phyloP scores from a whole-genome alignment of 1,140 invertebrate genomes.

The Brachystomella parvula region DNA sequence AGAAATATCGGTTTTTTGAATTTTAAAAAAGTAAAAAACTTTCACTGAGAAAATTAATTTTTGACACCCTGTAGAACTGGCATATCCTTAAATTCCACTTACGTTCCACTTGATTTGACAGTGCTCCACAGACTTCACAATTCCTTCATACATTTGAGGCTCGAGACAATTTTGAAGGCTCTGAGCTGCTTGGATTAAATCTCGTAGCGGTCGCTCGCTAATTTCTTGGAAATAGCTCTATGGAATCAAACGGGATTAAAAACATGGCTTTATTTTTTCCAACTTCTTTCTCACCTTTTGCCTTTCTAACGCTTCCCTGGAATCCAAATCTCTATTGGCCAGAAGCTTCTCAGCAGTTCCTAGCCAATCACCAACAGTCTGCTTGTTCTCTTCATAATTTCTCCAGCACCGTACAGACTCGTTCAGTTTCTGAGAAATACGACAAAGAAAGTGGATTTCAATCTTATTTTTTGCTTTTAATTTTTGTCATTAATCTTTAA shows the following conservation, averaged over 20 bases:
- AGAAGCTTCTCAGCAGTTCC: constrained; percentile 71
- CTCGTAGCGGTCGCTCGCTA: constrained; percentile 71
- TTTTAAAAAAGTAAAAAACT: too few relatives aligned
- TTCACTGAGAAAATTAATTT: too few relatives aligned
- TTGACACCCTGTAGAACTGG: too few relatives aligned
- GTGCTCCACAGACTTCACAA: constrained; percentile 57
- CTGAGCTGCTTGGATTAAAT: constrained; percentile 67
- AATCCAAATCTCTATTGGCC: constrained; percentile 69
- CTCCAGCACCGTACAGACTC: constrained; percentile 74
- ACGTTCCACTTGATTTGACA: constrained; percentile 66
- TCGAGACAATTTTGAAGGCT: constrained; percentile 66
- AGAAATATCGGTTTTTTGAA: too few relatives aligned
- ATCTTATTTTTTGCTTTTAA: too few relatives aligned
- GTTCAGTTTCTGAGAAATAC: constrained; percentile 57
- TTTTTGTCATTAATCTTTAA: too few relatives aligned
- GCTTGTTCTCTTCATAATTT: constrained; percentile 69
- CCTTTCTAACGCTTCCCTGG: constrained; percentile 67
- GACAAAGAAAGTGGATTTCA: too few relatives aligned
- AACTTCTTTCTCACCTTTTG: too few relatives aligned
- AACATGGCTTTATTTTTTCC: too few relatives aligned
- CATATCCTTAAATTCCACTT: too few relatives aligned
- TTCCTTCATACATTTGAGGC: constrained; percentile 55
- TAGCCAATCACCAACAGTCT: constrained; percentile 74
- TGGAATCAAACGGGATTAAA: constrained; percentile 42
- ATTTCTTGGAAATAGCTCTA: constrained; percentile 77